A percentile compares a stretch with the other conserved stretches of the same genome.
Conservation (phyloP, 2,113 vertebrate species). For the Xiphophorus maculatus region DNA sequence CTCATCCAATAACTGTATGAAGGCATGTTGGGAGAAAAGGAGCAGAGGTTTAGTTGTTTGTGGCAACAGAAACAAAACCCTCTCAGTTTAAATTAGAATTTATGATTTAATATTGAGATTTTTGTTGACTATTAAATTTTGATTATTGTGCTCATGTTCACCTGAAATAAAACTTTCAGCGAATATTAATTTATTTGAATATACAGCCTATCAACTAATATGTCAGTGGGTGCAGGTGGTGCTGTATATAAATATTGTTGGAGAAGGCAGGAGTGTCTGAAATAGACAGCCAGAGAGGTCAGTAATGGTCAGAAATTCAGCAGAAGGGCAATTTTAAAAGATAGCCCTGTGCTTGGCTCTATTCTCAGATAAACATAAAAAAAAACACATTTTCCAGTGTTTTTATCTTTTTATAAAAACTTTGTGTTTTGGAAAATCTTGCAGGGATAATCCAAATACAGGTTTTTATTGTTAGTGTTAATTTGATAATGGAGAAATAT, state of each 20-base stretch:
- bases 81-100: neutral
- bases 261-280: too few relatives aligned
- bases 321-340: neutral
- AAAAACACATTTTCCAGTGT: neutral
- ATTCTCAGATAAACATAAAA: neutral
- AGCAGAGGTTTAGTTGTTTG: neutral
- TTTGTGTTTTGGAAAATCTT: neutral
- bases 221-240: neutral
- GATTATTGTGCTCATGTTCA: neutral
- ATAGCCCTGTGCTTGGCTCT: neutral
- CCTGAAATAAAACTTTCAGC: neutral
- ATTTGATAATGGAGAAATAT: neutral
- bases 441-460: too few relatives aligned
- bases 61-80: neutral
- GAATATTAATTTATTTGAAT: neutral
- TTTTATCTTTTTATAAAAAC: neutral
- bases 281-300: too few relatives aligned
- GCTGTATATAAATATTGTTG: neutral
- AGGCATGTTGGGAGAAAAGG: neutral
- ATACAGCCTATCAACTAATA: neutral
- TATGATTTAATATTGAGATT: neutral
- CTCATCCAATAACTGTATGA: neutral
- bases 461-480: too few relatives aligned
- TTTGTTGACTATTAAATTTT: neutral
- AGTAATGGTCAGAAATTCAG: too few relatives aligned